Evolutionary conservation across 1,140 invertebrate species (phyloP).

Genomic region (Phymastichus coffea): DNA sequence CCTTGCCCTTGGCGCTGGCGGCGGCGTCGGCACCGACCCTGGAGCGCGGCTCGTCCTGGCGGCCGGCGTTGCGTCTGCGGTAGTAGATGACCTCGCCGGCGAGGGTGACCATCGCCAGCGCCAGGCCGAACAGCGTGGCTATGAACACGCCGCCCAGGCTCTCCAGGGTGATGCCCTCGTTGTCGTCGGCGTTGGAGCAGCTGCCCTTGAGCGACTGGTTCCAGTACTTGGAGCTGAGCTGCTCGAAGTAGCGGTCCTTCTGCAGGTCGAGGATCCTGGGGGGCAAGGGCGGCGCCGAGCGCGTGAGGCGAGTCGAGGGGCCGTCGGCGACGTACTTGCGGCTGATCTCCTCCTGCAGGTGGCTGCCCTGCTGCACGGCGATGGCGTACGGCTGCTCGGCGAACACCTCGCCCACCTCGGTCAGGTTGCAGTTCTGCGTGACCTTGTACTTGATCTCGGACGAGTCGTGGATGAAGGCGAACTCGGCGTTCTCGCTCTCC

Average conservation of each 20-base stretch:
- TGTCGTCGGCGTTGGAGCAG: conserved; percentile 75
- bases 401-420: conserved; percentile 84
- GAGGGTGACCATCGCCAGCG: conserved; percentile 78
- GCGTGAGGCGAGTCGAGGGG: neutral
- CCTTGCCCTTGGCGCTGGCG: neutral
- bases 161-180: conserved; percentile 84
- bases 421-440: conserved; percentile 80
- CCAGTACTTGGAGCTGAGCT: conserved; percentile 78
- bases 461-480: conserved; percentile 87
- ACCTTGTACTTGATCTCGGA: conserved; percentile 83
- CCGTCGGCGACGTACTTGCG: conserved; percentile 59
- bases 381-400: conserved; percentile 86
- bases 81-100: conserved; percentile 79
- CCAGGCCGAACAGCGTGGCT: conserved; percentile 79
- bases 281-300: too few relatives aligned
- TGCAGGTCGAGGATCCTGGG: conserved; percentile 76
- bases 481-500: conserved; percentile 76
- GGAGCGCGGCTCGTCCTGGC: neutral
- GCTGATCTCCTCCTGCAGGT: conserved; percentile 78
- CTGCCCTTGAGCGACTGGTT: conserved; percentile 68
- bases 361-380: conserved; percentile 83
- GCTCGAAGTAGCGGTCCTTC: conserved; percentile 81
- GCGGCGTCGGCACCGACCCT: conserved; percentile 34
- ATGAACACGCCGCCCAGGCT: conserved; percentile 90
- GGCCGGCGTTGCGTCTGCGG: conserved; percentile 49